Percentiles rank a stretch among this genome's conserved stretches.
These are phyloP conservation scores for Pachypanchax playfairii DNA, from an alignment of 2,113 vertebrate species.

Conservation along the genomic window DNA sequence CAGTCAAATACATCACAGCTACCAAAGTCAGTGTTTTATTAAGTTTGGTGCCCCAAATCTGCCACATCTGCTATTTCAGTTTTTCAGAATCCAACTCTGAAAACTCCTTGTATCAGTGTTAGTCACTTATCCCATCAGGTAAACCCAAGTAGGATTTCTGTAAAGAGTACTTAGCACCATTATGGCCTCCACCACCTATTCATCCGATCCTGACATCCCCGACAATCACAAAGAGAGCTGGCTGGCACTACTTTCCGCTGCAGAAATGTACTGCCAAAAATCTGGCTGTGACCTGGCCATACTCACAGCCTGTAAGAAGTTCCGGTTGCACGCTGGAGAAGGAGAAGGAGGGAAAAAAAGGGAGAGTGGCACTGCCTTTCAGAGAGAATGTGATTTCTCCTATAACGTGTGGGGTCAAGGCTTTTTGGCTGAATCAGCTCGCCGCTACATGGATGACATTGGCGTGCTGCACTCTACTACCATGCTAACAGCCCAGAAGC, in stretches of 20 bases:
- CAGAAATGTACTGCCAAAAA: slow-evolving; percentile 85
- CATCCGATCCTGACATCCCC: slow-evolving; percentile 78
- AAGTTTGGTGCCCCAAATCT: neutral
- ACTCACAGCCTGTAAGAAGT: slow-evolving; percentile 85
- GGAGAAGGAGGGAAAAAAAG: slow-evolving; percentile 59
- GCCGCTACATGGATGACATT: slow-evolving; percentile 89
- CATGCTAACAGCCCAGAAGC: slow-evolving; percentile 76
- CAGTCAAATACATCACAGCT: slow-evolving; percentile 19
- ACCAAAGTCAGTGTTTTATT: slow-evolving; percentile 35
- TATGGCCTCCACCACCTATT: slow-evolving; percentile 77
- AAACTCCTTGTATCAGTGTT: slow-evolving; percentile 28
- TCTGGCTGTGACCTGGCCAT: slow-evolving; percentile 89
- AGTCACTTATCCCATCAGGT: slow-evolving; percentile 13
- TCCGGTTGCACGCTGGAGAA: slow-evolving; percentile 46
- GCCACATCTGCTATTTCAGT: neutral
- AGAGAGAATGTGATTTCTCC: slow-evolving; percentile 75
- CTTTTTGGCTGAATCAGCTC: slow-evolving; percentile 83
- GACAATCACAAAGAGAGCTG: slow-evolving; percentile 90
- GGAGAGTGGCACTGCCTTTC: slow-evolving; percentile 65
- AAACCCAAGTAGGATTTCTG: neutral
- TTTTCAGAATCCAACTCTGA: neutral
- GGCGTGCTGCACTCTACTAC: slow-evolving; percentile 87
- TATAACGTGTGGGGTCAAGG: slow-evolving; percentile 87
- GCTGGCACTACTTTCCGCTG: slow-evolving; percentile 85
- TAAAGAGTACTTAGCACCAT: slow-evolving; percentile 30